Evolutionary conservation across 2,113 vertebrate genomes (phyloP), one percentile per base, ranked within the genome.

Genomic region (Tretioscincus oriximinensis): DNA sequence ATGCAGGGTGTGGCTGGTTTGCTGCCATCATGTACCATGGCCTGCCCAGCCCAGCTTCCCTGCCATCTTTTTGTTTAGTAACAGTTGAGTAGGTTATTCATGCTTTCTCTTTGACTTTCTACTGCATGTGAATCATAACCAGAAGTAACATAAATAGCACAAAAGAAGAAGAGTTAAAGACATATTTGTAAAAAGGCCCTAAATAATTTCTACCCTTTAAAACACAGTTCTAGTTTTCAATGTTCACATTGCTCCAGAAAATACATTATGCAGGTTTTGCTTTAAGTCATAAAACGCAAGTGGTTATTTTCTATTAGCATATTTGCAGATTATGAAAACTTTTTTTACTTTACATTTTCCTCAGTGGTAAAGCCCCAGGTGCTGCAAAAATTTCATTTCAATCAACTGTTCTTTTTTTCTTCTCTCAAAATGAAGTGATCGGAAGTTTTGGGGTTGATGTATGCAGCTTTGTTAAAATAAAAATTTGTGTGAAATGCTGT

Each of bases 401-500:
- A 74, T 29, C 12, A 76, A 28, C 24, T n/a, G 58, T 45, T 76
- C 61, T 41, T 29, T 63, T 41, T 31, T 71, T 21, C 47, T 26
- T 26, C 41, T n/a, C 18, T 20, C n/a, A 8, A 51, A 75, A 75
- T n/a, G 8, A 29, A 65, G 18, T n/a, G 9, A 12, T 66, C 65
- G 41, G 63, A 77, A 49, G 8, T 21, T 61, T 45, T 63, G 47
- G 35, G 35, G 16, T 9, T 68, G 24, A 31, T 64, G n/a, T 49
- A 26, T n/a, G 41, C 11, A 5, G 8, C 5, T 60, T 14, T 31
- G 20, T 1, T 69, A 45, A 60, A 49, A 29, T 49, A 72, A 80
- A 41, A 26, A 65, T 47, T 76, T 29, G 71, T 69, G 69, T 75
- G 77, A 81, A 72, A 82, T 80, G 80, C 85, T 91, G 83, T 86